Evolutionary conservation across 2,113 vertebrate genomes (phyloP).

Genomic region (Vidua chalybeata): DNA sequence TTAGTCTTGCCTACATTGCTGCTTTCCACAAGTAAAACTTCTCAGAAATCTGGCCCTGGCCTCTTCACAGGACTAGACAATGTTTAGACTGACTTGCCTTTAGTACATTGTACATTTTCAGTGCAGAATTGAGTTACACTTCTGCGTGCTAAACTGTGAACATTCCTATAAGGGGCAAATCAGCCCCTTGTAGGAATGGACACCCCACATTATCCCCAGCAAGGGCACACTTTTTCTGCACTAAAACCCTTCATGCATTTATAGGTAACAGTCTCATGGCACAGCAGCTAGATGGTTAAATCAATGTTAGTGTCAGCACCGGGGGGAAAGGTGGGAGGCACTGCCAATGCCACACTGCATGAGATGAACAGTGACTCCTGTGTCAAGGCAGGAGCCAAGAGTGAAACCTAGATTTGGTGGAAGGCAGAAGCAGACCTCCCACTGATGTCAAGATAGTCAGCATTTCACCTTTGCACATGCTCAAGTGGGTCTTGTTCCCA

Average conservation of each 20-base stretch:
- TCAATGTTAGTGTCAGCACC: background rate
- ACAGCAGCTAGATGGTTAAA: background rate
- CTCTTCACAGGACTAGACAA: rapidly evolving
- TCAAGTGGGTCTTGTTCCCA: background rate
- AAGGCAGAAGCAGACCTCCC: background rate
- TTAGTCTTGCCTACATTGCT: background rate
- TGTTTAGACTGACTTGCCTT: background rate
- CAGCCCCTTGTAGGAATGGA: too few relatives aligned
- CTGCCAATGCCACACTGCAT: background rate
- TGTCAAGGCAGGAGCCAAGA: background rate
- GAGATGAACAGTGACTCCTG: background rate
- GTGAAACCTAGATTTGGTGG: rapidly evolving
- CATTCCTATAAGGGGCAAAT: background rate
- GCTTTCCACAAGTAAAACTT: background rate
- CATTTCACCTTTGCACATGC: background rate
- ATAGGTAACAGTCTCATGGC: background rate
- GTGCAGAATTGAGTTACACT: background rate
- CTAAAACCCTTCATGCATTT: background rate
- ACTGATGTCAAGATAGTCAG: background rate
- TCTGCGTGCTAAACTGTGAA: background rate
- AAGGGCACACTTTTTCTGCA: background rate
- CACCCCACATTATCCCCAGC: background rate
- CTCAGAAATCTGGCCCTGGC: background rate
- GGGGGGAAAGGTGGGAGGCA: background rate
- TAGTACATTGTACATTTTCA: background rate